Conservation (phyloP, 2,888 invertebrate genomes). For the Marasmarcha lunaedactyla region DNA sequence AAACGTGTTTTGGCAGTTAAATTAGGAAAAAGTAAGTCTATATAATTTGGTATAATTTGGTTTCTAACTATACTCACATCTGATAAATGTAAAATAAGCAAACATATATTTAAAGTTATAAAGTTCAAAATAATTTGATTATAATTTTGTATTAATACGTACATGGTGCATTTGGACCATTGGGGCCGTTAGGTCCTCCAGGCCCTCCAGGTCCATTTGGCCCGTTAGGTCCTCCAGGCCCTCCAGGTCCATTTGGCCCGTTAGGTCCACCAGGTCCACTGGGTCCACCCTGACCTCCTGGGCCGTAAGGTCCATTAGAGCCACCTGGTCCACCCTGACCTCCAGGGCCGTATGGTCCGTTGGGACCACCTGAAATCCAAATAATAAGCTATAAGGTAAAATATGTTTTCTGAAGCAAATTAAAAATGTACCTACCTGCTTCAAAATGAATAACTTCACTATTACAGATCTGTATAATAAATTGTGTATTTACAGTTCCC, state of each 20-base stretch:
- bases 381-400: no score
- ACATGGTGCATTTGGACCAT: constrained; percentile 13
- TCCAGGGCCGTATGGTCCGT: constrained; percentile 23
- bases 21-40: no score
- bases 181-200: constrained; percentile 24
- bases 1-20: no score
- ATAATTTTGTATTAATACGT: neutral
- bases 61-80: no score
- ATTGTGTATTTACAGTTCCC: neutral
- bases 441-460: neutral
- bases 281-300: constrained; percentile 24
- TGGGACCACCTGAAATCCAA: constrained; percentile 18
- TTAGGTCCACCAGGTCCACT: constrained; percentile 24
- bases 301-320: constrained; percentile 14
- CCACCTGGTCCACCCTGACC: constrained; percentile 26
- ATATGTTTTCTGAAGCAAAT: no score
- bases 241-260: constrained; percentile 31
- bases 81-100: no score
- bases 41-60: no score
- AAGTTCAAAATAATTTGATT: no score
- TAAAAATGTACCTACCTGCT: no score
- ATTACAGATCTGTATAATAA: neutral
- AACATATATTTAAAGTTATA: no score
- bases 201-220: constrained; percentile 11
- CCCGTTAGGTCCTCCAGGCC: constrained; percentile 15